Percentiles rank a stretch among this genome's conserved stretches.
Conservation (phyloP, 1,140 invertebrate genomes). For the Drosophila sulfurigaster region DNA sequence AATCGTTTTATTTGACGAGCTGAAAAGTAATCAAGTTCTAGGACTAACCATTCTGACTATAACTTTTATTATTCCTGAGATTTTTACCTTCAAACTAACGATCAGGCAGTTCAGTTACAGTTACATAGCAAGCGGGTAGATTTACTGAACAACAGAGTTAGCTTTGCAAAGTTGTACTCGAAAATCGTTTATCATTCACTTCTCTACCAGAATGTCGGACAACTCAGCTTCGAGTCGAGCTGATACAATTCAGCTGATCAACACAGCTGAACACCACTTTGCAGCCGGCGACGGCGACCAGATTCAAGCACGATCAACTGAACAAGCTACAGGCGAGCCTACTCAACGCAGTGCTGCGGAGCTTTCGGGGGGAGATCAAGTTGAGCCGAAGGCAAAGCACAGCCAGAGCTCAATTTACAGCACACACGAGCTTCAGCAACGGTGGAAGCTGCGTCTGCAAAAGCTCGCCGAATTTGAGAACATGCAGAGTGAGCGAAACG, state of each 20-base stretch:
- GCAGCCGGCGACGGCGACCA: slow-evolving; percentile 3
- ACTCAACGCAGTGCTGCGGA: neutral
- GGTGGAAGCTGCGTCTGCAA: slow-evolving; percentile 45
- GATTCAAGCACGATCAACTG: neutral
- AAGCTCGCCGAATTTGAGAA: slow-evolving; percentile 60
- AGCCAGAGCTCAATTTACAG: slow-evolving; percentile 15
- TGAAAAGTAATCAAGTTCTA: too few species aligned
- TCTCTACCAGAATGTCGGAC: neutral
- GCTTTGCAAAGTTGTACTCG: neutral
- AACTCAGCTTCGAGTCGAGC: neutral
- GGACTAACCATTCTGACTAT: too few species aligned
- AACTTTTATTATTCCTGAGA: too few species aligned
- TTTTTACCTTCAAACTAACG: neutral
- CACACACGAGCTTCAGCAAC: slow-evolving; percentile 27
- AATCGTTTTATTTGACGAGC: too few species aligned
- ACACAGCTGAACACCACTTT: neutral
- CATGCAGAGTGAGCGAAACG: slow-evolving; percentile 3
- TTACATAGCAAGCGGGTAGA: neutral
- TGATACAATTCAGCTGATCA: neutral
- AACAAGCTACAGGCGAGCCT: neutral
- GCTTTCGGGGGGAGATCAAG: neutral
- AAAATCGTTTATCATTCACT: neutral
- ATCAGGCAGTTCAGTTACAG: neutral
- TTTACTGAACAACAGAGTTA: neutral
- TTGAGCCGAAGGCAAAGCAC: neutral